phyloP scores from a whole-genome alignment of 2,113 vertebrate species.

The Oncorhynchus gorbuscha region DNA sequence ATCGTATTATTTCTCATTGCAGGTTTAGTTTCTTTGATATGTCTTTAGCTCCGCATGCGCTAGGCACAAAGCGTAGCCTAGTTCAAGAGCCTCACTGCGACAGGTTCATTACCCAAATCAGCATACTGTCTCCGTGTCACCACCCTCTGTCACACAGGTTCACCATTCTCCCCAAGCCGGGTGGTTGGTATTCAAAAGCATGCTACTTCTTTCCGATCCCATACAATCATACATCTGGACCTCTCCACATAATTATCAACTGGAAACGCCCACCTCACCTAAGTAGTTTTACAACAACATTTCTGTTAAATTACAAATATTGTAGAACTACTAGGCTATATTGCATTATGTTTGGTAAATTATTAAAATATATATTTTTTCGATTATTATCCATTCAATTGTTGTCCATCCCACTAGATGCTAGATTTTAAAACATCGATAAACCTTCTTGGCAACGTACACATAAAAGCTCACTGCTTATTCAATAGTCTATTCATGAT shows the following conservation, averaged over 20 bases:
- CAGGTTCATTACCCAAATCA: slow-evolving; percentile 47
- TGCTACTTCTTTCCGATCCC: neutral
- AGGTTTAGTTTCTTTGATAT: neutral
- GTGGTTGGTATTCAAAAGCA: slow-evolving; percentile 23
- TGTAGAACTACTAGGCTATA: too few species aligned
- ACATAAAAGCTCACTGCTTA: too few species aligned
- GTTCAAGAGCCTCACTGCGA: slow-evolving; percentile 18
- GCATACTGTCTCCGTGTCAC: slow-evolving; percentile 28
- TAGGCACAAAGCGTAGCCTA: neutral
- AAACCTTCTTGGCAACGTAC: too few species aligned
- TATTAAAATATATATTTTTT: too few species aligned
- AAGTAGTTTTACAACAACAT: neutral
- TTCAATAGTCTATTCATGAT: too few species aligned
- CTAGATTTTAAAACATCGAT: too few species aligned
- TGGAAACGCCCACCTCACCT: neutral
- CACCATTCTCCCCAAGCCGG: neutral
- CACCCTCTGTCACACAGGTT: slow-evolving; percentile 17
- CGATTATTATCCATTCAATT: too few species aligned
- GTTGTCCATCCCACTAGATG: too few species aligned
- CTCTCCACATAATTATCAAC: neutral
- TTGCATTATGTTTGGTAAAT: too few species aligned
- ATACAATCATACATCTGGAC: slow-evolving; percentile 1
- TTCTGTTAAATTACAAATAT: too few species aligned
- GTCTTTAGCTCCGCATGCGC: neutral
- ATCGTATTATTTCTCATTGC: neutral